phyloP scores from a whole-genome alignment of 2,888 invertebrate species.

The Folsomia candida region DNA sequence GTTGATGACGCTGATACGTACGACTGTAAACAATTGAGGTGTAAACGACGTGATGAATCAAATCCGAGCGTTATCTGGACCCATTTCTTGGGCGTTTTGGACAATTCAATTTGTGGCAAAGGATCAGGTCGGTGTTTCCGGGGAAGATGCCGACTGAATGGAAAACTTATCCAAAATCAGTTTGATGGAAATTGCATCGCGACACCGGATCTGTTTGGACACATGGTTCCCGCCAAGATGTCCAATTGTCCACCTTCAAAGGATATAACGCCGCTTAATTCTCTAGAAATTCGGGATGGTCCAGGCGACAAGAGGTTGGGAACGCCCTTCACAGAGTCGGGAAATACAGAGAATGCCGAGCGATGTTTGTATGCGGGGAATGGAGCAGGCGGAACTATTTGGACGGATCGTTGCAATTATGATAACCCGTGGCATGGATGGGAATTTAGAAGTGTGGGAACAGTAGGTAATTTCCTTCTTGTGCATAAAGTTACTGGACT shows the following conservation, averaged over 20 bases:
- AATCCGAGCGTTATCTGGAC: not conserved
- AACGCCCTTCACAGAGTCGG: conserved; percentile 8
- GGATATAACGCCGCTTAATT: not conserved
- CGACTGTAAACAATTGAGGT: conserved; percentile 22
- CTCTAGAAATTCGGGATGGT: too few relatives aligned
- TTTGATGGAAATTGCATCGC: conserved; percentile 1
- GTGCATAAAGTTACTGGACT: not conserved
- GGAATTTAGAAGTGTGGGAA: conserved; percentile 12
- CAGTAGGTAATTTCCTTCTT: not conserved
- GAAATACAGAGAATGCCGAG: conserved; percentile 21
- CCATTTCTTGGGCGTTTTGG: conserved; percentile 20
- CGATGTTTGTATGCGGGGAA: conserved; percentile 28
- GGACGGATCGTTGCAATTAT: conserved; percentile 28
- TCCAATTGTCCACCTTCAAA: conserved; percentile 6
- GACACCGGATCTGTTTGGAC: conserved; percentile 1
- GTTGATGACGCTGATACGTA: conserved; percentile 1
- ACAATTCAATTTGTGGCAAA: conserved; percentile 25
- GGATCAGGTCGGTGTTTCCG: conserved; percentile 28
- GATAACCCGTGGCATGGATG: conserved; percentile 33
- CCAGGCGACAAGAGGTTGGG: too few relatives aligned
- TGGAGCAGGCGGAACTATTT: conserved; percentile 20
- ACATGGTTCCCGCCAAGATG: not conserved
- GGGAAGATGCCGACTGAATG: conserved; percentile 21
- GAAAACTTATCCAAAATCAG: conserved; percentile 7
- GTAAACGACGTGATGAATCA: not conserved